These are phyloP conservation scores for Drosophila paulistorum DNA, from an alignment of 1,140 invertebrate species.

Conservation along the genomic window DNA sequence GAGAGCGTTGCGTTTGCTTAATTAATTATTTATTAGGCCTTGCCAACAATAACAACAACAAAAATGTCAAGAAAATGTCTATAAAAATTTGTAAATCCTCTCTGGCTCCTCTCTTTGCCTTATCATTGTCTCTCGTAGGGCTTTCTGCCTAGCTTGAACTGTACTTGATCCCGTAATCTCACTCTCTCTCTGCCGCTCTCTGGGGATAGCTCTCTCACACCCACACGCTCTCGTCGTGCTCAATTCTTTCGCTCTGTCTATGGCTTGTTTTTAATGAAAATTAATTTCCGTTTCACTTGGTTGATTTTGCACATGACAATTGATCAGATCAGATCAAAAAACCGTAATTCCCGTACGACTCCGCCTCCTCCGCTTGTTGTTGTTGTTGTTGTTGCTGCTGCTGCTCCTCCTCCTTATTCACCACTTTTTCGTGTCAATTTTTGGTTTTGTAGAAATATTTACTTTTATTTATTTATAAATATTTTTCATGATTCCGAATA, in stretches of 20 bases:
- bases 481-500: not conserved
- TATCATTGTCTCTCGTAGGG: not conserved
- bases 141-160: not conserved
- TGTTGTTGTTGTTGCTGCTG: no score
- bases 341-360: slow-evolving; percentile 24
- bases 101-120: not conserved
- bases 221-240: not conserved
- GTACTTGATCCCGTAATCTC: slow-evolving; percentile 15
- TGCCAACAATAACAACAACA: slow-evolving; percentile 6
- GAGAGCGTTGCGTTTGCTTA: slow-evolving; percentile 8
- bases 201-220: not conserved
- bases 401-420: not conserved
- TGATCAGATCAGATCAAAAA: slow-evolving; percentile 55
- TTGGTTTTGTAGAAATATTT: not conserved
- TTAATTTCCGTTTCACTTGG: slow-evolving; percentile 52
- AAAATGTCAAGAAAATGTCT: not conserved
- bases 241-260: slow-evolving; percentile 17
- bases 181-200: not conserved
- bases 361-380: not conserved
- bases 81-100: not conserved
- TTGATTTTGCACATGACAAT: slow-evolving; percentile 66
- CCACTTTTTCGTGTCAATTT: not conserved
- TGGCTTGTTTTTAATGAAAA: slow-evolving; percentile 31
- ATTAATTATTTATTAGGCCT: not conserved
- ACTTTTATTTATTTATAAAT: slow-evolving; percentile 13